Conservation (phyloP, 2,888 invertebrate genomes). For the Chironomus riparius region DNA sequence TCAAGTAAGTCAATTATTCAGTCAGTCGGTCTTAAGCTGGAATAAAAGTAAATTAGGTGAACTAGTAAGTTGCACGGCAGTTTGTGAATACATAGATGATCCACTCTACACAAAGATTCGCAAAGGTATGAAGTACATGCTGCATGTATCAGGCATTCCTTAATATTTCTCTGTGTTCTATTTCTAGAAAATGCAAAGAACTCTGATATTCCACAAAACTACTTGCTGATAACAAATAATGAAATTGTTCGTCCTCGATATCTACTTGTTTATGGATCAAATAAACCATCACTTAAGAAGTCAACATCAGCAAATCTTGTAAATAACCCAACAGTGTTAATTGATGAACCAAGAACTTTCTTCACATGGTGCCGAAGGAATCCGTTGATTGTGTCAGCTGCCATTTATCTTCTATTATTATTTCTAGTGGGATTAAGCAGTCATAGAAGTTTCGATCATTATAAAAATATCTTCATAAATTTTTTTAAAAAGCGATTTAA, state of each 20-base stretch:
- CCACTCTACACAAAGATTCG: slow-evolving; percentile 52
- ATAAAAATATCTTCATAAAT: slow-evolving; percentile 1
- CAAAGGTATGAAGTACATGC: slow-evolving; percentile 33
- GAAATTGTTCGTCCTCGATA: slow-evolving; percentile 67
- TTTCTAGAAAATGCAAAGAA: slow-evolving; percentile 31
- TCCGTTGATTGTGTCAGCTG: slow-evolving; percentile 28
- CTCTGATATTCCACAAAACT: slow-evolving; percentile 52
- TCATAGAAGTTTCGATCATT: slow-evolving; percentile 1
- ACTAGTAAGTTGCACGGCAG: slow-evolving; percentile 65
- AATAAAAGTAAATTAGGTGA: slow-evolving; percentile 64
- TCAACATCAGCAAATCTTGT: not conserved
- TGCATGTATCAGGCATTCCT: slow-evolving; percentile 3
- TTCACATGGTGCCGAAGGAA: slow-evolving; percentile 29
- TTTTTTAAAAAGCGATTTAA: slow-evolving; percentile 10
- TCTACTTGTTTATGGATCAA: slow-evolving; percentile 56
- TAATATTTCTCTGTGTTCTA: too few species aligned
- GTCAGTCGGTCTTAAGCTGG: slow-evolving; percentile 68
- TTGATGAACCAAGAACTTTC: slow-evolving; percentile 3
- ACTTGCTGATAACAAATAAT: slow-evolving; percentile 67
- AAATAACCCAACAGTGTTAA: not conserved
- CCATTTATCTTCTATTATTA: slow-evolving; percentile 29
- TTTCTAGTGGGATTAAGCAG: slow-evolving; percentile 29
- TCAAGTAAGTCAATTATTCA: slow-evolving; percentile 59
- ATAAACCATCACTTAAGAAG: not conserved
- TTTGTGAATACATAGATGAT: slow-evolving; percentile 72